Evolutionary conservation across 2,888 invertebrate genomes (phyloP).

Genomic region (Athetis lepigone): DNA sequence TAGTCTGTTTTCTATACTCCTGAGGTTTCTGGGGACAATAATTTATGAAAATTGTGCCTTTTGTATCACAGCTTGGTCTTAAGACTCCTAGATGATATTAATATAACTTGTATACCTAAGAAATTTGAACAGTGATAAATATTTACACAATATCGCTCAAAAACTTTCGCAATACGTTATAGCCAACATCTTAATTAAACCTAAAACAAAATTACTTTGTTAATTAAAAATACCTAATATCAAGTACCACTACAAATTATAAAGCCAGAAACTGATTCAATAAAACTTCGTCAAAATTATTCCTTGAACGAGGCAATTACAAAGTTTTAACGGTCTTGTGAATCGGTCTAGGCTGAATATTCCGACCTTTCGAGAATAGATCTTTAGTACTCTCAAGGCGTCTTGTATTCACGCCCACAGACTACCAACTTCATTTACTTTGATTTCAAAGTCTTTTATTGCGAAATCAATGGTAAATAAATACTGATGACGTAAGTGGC

Average conservation of each 20-base stretch:
- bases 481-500: conserved; percentile 32
- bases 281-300: conserved; percentile 23
- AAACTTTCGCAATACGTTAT: conserved; percentile 13
- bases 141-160: neutral
- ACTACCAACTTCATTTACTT: conserved; percentile 27
- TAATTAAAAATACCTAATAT: conserved; percentile 11
- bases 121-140: conserved; percentile 7
- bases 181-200: conserved; percentile 21
- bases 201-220: conserved; percentile 14
- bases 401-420: conserved; percentile 29
- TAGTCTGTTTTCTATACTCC: neutral
- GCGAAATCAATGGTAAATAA: conserved; percentile 21
- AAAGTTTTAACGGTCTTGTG: conserved; percentile 45
- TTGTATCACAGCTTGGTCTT: too few species aligned
- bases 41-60: neutral
- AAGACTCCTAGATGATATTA: neutral
- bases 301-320: conserved; percentile 35
- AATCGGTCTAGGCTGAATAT: conserved; percentile 34
- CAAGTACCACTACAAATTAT: conserved; percentile 1
- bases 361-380: conserved; percentile 32
- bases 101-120: neutral
- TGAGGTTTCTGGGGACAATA: neutral
- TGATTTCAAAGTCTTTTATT: conserved; percentile 34
- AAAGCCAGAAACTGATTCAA: conserved; percentile 4
- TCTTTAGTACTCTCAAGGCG: conserved; percentile 12